phyloP scores from a whole-genome alignment of 2,888 invertebrate species.

The Nephrotoma guestfalica region DNA sequence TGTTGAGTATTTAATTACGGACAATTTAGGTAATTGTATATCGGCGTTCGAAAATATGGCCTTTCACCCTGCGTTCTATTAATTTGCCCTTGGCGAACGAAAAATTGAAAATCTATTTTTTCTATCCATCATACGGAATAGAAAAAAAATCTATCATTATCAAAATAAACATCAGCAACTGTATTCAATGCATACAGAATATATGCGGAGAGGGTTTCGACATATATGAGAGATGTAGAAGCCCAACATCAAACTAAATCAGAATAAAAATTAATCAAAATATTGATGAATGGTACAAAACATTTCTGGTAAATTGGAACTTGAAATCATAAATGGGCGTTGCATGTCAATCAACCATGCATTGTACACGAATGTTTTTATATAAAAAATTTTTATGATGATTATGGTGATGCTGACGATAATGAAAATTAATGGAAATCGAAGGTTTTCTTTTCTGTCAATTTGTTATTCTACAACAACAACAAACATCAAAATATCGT shows the following conservation, averaged over 20 bases:
- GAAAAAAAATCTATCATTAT: not conserved
- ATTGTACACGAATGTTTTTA: not conserved
- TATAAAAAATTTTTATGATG: not conserved
- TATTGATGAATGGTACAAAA: not conserved
- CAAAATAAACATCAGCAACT: not conserved
- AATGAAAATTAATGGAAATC: not conserved
- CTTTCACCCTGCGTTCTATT: not conserved
- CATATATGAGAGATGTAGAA: not conserved
- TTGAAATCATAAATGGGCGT: slow-evolving; percentile 1
- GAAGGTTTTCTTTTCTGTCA: not conserved
- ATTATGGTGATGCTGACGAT: not conserved
- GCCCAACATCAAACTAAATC: not conserved
- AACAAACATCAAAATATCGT: not conserved
- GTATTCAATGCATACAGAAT: not conserved
- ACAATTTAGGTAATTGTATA: not conserved
- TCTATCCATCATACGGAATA: not conserved
- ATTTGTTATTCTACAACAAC: not conserved
- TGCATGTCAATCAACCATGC: slow-evolving; percentile 2
- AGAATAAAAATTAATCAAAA: not conserved
- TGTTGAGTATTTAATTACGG: not conserved
- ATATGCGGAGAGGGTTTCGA: not conserved
- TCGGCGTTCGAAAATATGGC: not conserved
- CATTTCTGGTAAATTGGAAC: not conserved
- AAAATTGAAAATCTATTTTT: not conserved
- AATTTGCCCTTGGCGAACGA: not conserved